Evolutionary conservation across 2,888 invertebrate species (phyloP), one percentile per base, ranked within the genome.

Genomic region (Cabera pusaria): DNA sequence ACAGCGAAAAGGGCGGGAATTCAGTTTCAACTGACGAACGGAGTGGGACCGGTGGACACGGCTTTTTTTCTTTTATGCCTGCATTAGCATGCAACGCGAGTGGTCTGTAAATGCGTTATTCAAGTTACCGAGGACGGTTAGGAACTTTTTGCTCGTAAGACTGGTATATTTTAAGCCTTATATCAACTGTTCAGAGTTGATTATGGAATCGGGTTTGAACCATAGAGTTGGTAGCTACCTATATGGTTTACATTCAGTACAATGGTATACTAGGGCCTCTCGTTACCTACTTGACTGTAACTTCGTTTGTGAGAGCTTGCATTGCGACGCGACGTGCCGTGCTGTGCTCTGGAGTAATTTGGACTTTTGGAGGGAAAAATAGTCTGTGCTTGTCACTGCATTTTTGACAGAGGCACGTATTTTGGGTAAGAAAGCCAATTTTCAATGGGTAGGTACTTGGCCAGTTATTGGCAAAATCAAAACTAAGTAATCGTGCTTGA

Each of bases 211-310:
- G 12, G 12, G n/a, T 4, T 27, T 22, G 20, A 25, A 22, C 20
- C 20, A 25, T 14, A 22, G 21, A 17, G 22, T 8, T 1, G 14
- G 14, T 14, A 14, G 14, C 14, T 14, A 14, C 4, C 8, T 44
- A 24, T 32, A 26, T 21, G 31, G 8, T 6, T 31, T 38, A 46
- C 49, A 47, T 37, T 40, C 22, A 35, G 22, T 65, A 71, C 66
- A 75, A 70, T 73, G 76, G 76, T 64, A 44, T 47, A 72, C 64
- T 71, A 71, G 74, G 74, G 76, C 79, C 81, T 81, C 85, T 84
- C 85, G 85, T 85, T 85, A 80, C 78, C 76, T 78, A 86, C 87
- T 87, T 85, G 87, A 86, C 87, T 86, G 81, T 86, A 87, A 87
- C 86, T 86, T 85, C 83, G 78, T 87, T 87, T 84, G 79, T 67